Conservation (phyloP, 2,797 vertebrate species). For the Urophycis tenuis region DNA sequence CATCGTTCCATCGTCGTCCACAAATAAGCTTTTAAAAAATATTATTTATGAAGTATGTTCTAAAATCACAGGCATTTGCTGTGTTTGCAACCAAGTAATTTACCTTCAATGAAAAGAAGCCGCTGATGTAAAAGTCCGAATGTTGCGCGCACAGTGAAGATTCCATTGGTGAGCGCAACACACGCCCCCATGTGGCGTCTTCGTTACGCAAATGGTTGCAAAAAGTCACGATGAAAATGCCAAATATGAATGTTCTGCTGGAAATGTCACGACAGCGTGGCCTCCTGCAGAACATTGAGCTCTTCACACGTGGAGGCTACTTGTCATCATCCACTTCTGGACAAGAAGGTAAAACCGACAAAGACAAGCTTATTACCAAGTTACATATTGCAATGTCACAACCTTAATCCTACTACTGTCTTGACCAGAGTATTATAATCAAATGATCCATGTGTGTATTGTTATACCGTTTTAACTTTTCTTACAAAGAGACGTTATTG, state of each 20-base stretch:
- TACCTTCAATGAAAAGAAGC: conserved; percentile 3
- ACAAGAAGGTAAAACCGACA: conserved; percentile 9
- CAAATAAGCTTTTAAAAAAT: conserved; percentile 39
- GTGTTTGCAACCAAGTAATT: background rate
- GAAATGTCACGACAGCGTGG: conserved; percentile 33
- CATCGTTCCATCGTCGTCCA: conserved; percentile 35
- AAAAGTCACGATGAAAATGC: conserved; percentile 39
- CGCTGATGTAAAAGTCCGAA: conserved; percentile 10
- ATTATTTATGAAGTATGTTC: background rate
- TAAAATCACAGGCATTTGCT: background rate
- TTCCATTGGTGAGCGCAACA: conserved; percentile 13
- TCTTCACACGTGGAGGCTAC: conserved; percentile 23
- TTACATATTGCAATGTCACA: background rate
- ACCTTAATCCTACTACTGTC: background rate
- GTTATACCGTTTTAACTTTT: background rate
- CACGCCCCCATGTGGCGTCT: conserved; percentile 39
- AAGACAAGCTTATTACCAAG: conserved; percentile 7
- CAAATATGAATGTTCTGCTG: conserved; percentile 57
- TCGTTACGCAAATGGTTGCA: conserved; percentile 23
- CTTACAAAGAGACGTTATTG: conserved; percentile 27
- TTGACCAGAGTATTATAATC: background rate
- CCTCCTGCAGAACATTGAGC: conserved; percentile 38
- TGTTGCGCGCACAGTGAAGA: background rate
- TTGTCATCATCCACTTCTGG: conserved; percentile 21
- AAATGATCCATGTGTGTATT: background rate